These are phyloP conservation scores for Phenganax marumi DNA, from an alignment of 92 coral and sea anemone species.

Conservation along the genomic window DNA sequence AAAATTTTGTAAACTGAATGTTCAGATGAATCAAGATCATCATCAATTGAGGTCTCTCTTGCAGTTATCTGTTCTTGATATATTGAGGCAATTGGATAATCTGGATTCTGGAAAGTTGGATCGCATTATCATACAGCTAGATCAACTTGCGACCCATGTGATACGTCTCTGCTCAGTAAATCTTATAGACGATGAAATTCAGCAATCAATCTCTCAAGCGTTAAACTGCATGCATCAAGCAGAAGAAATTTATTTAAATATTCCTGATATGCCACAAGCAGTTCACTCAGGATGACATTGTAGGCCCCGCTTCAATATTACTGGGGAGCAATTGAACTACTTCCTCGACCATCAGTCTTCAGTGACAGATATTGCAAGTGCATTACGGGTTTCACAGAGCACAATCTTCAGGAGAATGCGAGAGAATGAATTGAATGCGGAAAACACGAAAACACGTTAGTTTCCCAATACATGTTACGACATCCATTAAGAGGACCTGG, in stretches of 20 bases:
- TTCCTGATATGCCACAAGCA: slow-evolving; percentile 41
- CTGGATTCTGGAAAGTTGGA: slow-evolving; percentile 51
- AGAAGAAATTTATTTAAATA: slow-evolving; percentile 41
- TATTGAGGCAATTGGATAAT: slow-evolving; percentile 44
- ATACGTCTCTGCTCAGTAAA: slow-evolving; percentile 51
- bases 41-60: slow-evolving; percentile 32
- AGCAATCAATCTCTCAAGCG: slow-evolving; percentile 44
- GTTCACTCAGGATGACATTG: slow-evolving; percentile 45
- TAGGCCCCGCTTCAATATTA: slow-evolving; percentile 45
- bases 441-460: slow-evolving; percentile 35
- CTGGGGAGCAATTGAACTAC: slow-evolving; percentile 38
- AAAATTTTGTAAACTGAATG: no score
- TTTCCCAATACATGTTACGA: slow-evolving; percentile 32
- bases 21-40: neutral
- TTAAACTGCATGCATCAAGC: slow-evolving; percentile 34
- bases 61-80: slow-evolving; percentile 48
- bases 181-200: slow-evolving; percentile 47
- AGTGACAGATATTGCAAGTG: slow-evolving; percentile 56
- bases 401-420: slow-evolving; percentile 52
- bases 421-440: slow-evolving; percentile 39
- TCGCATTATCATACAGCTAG: slow-evolving; percentile 42
- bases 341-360: slow-evolving; percentile 40
- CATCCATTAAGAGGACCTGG: slow-evolving; percentile 47
- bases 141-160: slow-evolving; percentile 55
- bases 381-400: slow-evolving; percentile 57